These are phyloP conservation scores for Benitochromis conjunctus DNA, from an alignment of 2,113 vertebrate species.

Conservation along the genomic window DNA sequence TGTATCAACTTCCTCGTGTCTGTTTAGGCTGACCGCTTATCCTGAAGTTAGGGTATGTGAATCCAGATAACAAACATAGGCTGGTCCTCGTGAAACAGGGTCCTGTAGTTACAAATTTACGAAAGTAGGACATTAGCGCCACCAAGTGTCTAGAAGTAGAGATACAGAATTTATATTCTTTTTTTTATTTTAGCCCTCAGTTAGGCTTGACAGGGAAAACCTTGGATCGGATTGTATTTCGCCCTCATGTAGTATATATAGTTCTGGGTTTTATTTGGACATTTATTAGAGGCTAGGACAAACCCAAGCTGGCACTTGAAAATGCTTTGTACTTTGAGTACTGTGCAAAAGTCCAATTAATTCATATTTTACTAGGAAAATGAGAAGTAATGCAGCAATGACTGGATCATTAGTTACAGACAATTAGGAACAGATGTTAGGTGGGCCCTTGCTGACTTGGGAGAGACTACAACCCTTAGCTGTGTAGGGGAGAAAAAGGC, in stretches of 20 bases:
- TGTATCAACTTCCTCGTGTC: background rate
- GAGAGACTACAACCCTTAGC: no score
- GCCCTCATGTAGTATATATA: background rate
- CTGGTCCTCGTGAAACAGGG: background rate
- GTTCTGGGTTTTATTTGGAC: background rate
- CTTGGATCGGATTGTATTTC: fast-evolving
- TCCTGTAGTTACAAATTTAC: background rate
- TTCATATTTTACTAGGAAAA: background rate
- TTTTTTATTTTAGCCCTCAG: fast-evolving
- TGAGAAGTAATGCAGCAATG: background rate
- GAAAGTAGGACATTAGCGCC: slow-evolving; percentile 5
- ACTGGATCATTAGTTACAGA: background rate
- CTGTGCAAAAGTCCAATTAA: background rate
- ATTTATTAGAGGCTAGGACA: background rate
- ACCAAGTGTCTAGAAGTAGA: background rate
- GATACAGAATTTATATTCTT: background rate
- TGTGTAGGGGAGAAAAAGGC: no score
- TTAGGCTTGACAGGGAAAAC: background rate
- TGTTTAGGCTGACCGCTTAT: background rate
- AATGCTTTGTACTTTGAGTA: background rate
- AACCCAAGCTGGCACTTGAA: background rate
- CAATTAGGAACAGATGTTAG: background rate
- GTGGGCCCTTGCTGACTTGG: background rate
- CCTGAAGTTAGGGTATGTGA: background rate
- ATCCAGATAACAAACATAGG: background rate